Evolutionary conservation across 2,797 vertebrate genomes (phyloP).

Genomic region (Bradypodion ventrale): DNA sequence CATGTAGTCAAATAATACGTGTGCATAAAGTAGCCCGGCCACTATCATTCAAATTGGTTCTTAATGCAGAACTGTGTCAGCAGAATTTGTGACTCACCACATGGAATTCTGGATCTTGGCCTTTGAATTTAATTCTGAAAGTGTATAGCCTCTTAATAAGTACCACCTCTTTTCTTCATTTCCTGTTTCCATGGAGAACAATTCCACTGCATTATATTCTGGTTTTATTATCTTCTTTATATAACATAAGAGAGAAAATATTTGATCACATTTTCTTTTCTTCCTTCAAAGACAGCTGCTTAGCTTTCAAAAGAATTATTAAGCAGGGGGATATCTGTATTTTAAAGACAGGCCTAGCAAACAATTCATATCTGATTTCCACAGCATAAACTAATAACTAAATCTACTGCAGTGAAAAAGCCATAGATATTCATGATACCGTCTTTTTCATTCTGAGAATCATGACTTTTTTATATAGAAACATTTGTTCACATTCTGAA

Average conservation of each 20-base stretch:
- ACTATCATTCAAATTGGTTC: background rate
- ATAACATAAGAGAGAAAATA: constrained; percentile 21
- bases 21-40: background rate
- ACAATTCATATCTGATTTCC: constrained; percentile 30
- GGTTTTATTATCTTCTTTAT: constrained; percentile 1
- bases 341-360: constrained; percentile 17
- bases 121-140: background rate
- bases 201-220: background rate
- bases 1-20: background rate
- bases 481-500: constrained; percentile 22
- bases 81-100: background rate
- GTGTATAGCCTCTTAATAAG: background rate
- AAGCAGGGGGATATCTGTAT: constrained; percentile 10
- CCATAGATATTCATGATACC: constrained; percentile 22
- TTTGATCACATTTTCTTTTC: background rate
- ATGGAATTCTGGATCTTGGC: background rate
- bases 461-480: constrained; percentile 13
- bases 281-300: constrained; percentile 7
- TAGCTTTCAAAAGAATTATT: constrained; percentile 33
- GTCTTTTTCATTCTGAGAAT: background rate
- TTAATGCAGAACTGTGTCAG: background rate
- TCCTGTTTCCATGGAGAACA: background rate
- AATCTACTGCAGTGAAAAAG: constrained; percentile 15
- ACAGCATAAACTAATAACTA: constrained; percentile 13
- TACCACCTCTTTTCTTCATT: background rate